phyloP scores from a whole-genome alignment of 2,797 vertebrate genomes.

The Simalia tracyae region DNA sequence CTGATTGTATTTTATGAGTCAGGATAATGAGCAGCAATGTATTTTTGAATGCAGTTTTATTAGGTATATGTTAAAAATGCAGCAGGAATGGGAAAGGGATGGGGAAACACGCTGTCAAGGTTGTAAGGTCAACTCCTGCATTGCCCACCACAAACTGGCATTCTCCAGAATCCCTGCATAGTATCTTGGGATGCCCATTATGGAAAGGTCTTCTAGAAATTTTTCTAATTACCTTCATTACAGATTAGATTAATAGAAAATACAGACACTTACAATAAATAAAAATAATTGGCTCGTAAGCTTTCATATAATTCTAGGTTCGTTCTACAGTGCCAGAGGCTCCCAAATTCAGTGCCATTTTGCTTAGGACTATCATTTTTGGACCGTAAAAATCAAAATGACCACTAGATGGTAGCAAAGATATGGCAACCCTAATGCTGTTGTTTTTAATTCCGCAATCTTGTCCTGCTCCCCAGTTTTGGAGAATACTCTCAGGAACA shows the following conservation, averaged over 20 bases:
- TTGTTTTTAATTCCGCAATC: no score
- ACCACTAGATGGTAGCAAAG: no score
- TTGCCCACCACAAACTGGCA: background rate
- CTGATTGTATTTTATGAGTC: conserved; percentile 35
- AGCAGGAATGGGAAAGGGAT: conserved; percentile 10
- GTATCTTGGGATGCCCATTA: background rate
- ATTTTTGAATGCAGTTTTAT: conserved; percentile 21
- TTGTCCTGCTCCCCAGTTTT: no score
- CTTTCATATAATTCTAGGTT: background rate
- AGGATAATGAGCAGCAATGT: conserved; percentile 12
- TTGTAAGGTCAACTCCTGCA: conserved; percentile 14
- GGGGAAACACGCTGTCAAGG: background rate
- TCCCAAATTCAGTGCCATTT: background rate
- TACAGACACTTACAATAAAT: background rate
- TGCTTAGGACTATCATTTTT: background rate
- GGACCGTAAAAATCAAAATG: no score
- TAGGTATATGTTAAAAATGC: background rate
- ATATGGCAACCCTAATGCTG: no score
- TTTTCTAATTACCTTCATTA: background rate
- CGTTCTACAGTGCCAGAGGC: background rate
- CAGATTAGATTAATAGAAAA: background rate
- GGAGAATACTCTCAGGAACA: no score
- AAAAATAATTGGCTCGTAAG: background rate
- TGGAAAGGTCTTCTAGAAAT: background rate
- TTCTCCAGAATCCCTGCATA: background rate